Evolutionary conservation across 2,888 invertebrate species (phyloP).

Genomic region (Ligdia adustata): DNA sequence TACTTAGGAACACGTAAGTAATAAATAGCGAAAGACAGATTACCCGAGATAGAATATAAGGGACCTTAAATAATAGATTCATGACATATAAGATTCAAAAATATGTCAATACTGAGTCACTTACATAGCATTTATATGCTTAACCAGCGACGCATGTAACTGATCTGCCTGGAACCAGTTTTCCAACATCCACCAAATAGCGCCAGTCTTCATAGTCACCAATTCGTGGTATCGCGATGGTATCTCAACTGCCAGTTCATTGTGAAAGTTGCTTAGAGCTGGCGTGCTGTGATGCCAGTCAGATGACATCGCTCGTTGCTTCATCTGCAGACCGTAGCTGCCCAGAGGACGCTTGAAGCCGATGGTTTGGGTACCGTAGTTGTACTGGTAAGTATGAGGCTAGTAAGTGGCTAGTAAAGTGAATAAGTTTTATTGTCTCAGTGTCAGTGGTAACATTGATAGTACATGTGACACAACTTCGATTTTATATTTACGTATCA

Average conservation of each 20-base stretch:
- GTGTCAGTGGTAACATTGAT: no score
- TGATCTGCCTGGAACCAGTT: conserved; percentile 71
- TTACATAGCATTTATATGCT: conserved; percentile 65
- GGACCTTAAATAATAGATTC: no score
- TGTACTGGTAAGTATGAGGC: conserved; percentile 63
- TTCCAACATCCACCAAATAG: conserved; percentile 76
- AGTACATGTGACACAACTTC: no score
- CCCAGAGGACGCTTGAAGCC: conserved; percentile 44
- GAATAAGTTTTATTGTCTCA: no score
- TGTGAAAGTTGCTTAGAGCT: conserved; percentile 60
- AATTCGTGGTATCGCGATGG: conserved; percentile 61
- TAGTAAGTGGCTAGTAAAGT: no score
- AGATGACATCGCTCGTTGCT: conserved; percentile 63
- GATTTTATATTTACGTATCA: no score
- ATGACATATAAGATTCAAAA: no score
- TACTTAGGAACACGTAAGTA: no score
- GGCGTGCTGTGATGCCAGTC: conserved; percentile 68
- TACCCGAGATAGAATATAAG: no score
- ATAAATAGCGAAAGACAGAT: no score
- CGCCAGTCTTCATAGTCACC: conserved; percentile 72
- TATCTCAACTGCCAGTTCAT: conserved; percentile 63
- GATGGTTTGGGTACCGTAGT: conserved; percentile 44
- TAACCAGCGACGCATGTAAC: conserved; percentile 60
- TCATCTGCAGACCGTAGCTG: conserved; percentile 64
- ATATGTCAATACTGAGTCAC: no score